Percentiles rank a stretch among this genome's conserved stretches.
Evolutionary conservation across 1,140 invertebrate species (phyloP).

Genomic region (Cheumatopsyche charites): DNA sequence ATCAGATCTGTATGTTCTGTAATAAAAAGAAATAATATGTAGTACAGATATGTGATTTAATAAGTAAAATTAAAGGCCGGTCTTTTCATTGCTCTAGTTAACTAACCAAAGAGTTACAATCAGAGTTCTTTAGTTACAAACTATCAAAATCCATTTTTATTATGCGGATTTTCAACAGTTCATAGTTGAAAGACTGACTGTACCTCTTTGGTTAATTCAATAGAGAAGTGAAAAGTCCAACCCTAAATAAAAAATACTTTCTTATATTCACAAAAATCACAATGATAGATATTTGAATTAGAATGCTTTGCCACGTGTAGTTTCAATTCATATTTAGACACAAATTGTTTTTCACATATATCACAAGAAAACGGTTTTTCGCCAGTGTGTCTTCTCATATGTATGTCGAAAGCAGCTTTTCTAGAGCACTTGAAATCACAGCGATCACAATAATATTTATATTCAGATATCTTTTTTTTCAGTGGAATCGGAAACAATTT

Average conservation of each 20-base stretch:
- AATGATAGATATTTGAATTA: constrained; percentile 15
- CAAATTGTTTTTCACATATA: constrained; percentile 34
- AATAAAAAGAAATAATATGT: constrained; percentile 2
- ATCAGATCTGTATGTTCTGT: constrained; percentile 40
- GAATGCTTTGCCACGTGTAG: constrained; percentile 36
- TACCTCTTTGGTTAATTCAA: background rate
- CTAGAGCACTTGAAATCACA: constrained; percentile 41
- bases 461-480: constrained; percentile 20
- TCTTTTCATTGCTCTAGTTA: too few relatives aligned
- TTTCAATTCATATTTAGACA: constrained; percentile 41
- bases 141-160: too few relatives aligned
- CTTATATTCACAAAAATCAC: constrained; percentile 38
- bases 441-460: constrained; percentile 41
- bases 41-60: background rate
- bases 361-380: constrained; percentile 33
- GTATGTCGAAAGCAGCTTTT: constrained; percentile 41
- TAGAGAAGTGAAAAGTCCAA: background rate
- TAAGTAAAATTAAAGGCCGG: too few relatives aligned
- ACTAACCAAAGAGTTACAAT: too few relatives aligned
- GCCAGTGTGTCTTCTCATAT: constrained; percentile 35
- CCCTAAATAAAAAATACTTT: constrained; percentile 29
- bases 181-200: too few relatives aligned
- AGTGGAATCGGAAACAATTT: background rate
- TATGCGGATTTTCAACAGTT: too few relatives aligned
- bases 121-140: too few relatives aligned